Evolutionary conservation across 2,888 invertebrate genomes (phyloP), one percentile per base, ranked within the genome.

Genomic region (Mesorhabditis belari): DNA sequence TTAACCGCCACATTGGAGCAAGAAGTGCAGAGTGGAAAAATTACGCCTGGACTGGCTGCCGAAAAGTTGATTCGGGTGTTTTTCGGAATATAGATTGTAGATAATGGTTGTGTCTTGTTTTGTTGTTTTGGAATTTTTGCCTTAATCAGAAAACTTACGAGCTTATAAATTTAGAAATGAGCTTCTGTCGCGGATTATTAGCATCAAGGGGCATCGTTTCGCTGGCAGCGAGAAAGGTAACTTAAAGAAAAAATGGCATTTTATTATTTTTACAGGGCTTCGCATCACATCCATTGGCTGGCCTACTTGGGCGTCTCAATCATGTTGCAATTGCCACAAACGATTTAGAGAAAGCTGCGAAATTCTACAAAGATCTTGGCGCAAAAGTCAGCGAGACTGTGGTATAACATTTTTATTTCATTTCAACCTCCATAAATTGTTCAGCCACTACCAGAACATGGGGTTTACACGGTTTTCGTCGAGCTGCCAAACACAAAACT

Each of bases 391-490:
- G 83, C 72, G 77, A 79, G 49, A 66, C 74, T 28, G 73, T 78
- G 66, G 81, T 80, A 27, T 66, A 70, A 63, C 23, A 25, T 23
- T 56, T n/a, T 17, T 35, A 19, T 49, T n/a, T 23, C 52, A 23
- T 52, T 9, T 35, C 17, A 35, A 59, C 24, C 4, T 23, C 23
- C 12, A 24, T 59, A n/a, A n/a, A n/a, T n/a, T n/a, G n/a, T 66
- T 54, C 67, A 84, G 83, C 77, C 84, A 27, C 83, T 84, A 62
- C 84, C 84, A 23, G 85, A 85, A 9, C 87, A 87, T 81, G 86
- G 86, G 6, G 87, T 87, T 2, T 84, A 84, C 61, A 85, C 86
- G 5, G 86, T 86, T 9, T 87, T 87, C 81, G 85, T 87, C n/a
- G 83, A 85, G 60, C 80, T 86, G 21, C 85, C 85, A 51, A 86